phyloP scores from a whole-genome alignment of 2,888 invertebrate species.

The Imbricaverruca yamaguchii region DNA sequence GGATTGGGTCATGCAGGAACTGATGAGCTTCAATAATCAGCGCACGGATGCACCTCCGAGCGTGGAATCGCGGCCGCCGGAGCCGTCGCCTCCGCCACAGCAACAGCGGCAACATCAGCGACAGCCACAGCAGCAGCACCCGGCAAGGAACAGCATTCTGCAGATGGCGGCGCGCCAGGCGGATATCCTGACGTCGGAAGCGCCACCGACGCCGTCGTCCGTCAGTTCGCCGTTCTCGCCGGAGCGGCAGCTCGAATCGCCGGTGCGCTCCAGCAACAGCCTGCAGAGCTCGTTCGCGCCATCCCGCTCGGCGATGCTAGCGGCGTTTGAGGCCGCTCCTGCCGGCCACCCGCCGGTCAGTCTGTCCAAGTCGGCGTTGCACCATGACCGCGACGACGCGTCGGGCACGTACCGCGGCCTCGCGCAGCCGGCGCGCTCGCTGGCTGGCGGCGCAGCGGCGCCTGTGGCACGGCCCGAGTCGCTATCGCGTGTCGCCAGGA shows the following conservation, averaged over 20 bases:
- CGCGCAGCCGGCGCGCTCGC: background rate
- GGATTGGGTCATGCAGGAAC: slow-evolving; percentile 41
- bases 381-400: too few relatives aligned
- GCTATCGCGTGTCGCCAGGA: background rate
- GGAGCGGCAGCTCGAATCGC: background rate
- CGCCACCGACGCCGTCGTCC: background rate
- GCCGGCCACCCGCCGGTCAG: background rate
- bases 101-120: background rate
- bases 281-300: background rate
- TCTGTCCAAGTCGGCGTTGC: too few relatives aligned
- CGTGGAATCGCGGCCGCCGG: background rate
- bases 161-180: slow-evolving; percentile 15
- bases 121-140: background rate
- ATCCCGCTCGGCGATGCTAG: background rate
- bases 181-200: background rate
- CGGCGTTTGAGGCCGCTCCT: background rate
- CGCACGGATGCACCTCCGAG: background rate
- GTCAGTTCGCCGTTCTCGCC: background rate
- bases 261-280: background rate
- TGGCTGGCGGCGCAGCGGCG: background rate
- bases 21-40: slow-evolving; percentile 27
- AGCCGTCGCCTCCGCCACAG: background rate
- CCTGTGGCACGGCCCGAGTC: background rate
- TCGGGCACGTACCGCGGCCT: background rate
- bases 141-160: background rate